Conservation (phyloP, 2,113 vertebrate species). For the Brevimyrus niger region DNA sequence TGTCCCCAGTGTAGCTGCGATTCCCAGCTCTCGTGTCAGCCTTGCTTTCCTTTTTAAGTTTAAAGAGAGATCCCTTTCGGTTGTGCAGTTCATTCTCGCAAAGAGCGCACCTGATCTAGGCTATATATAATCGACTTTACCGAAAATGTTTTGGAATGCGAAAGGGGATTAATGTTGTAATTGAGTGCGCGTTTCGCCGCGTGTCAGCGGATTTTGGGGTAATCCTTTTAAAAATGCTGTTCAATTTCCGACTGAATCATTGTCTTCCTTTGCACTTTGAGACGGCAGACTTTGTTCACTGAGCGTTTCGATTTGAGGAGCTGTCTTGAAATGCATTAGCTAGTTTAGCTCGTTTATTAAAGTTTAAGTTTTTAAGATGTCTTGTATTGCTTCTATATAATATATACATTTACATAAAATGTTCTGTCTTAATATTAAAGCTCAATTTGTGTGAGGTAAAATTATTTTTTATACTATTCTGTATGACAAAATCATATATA, state of each 20-base stretch:
- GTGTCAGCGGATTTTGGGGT: constrained; percentile 34
- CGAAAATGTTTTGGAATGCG: constrained; percentile 20
- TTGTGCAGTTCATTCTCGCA: not conserved
- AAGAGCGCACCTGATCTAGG: constrained; percentile 25
- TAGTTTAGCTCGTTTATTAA: constrained; percentile 39
- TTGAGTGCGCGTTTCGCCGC: constrained; percentile 24
- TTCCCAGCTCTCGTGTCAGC: not conserved
- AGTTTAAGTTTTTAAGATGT: constrained; percentile 45
- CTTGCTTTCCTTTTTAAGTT: not conserved
- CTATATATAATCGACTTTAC: constrained; percentile 45
- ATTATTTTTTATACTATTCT: constrained; percentile 66
- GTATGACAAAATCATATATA: constrained; percentile 38
- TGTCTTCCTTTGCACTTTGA: constrained; percentile 62
- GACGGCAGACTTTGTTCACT: constrained; percentile 44
- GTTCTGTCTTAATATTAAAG: constrained; percentile 54
- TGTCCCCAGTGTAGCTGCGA: not conserved
- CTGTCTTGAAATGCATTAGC: constrained; percentile 41
- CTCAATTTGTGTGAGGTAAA: constrained; percentile 55
- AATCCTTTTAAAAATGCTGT: constrained; percentile 26
- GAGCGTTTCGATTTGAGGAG: constrained; percentile 36
- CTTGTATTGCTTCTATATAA: constrained; percentile 54
- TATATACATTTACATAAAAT: constrained; percentile 47
- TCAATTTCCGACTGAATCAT: constrained; percentile 46
- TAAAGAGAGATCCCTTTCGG: not conserved
- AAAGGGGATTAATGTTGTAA: constrained; percentile 28